Percentiles rank a stretch among this genome's conserved stretches.
These are phyloP conservation scores for Heliconius ismenius DNA, from an alignment of 2,888 invertebrate genomes.

Conservation along the genomic window DNA sequence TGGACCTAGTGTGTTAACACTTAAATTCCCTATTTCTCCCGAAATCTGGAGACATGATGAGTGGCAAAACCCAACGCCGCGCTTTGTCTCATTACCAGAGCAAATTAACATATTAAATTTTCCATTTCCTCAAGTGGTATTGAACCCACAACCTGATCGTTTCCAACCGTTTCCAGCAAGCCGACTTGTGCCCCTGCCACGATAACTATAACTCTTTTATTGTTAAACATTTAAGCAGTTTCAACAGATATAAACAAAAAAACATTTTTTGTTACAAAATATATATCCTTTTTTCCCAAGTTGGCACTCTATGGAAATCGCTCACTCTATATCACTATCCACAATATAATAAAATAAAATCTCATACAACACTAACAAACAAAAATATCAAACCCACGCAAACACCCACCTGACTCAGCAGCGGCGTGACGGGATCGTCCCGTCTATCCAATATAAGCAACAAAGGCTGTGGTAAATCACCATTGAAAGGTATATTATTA, in stretches of 20 bases:
- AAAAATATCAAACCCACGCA: neutral
- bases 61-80: neutral
- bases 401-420: constrained; percentile 88
- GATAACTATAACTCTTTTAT: too few species aligned
- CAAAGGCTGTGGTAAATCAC: constrained; percentile 88
- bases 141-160: too few species aligned
- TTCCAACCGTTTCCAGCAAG: too few species aligned
- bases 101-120: too few species aligned
- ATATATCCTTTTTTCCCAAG: too few species aligned
- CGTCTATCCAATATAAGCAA: constrained; percentile 95
- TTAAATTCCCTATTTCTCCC: neutral
- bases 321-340: neutral
- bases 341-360: neutral
- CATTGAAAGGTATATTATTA: constrained; percentile 90
- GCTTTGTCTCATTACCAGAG: neutral
- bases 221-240: too few species aligned
- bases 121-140: neutral
- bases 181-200: too few species aligned
- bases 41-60: neutral
- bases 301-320: neutral
- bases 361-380: neutral
- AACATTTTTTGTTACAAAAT: too few species aligned
- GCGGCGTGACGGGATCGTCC: constrained; percentile 97
- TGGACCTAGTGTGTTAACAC: neutral
- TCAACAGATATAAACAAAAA: too few species aligned